phyloP scores from a whole-genome alignment of 1,140 invertebrate species.

The Periplaneta americana region DNA sequence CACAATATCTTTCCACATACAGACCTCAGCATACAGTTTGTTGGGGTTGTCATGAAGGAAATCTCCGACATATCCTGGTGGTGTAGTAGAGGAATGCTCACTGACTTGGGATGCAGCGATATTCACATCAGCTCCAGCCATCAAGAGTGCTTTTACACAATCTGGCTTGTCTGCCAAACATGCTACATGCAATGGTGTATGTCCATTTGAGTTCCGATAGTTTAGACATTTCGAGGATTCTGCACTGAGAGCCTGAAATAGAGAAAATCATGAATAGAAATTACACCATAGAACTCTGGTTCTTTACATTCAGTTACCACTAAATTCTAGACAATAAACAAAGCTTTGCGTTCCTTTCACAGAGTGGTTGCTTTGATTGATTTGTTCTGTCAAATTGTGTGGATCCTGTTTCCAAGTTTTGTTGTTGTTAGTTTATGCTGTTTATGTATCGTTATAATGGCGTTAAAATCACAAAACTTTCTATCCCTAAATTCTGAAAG shows the following conservation, averaged over 20 bases:
- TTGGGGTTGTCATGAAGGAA: constrained; percentile 60
- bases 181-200: constrained; percentile 81
- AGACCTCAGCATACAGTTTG: constrained; percentile 47
- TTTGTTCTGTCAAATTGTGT: no score
- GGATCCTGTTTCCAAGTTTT: no score
- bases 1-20: no score
- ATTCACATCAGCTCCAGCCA: constrained; percentile 82
- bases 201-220: constrained; percentile 68
- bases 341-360: no score
- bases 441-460: no score
- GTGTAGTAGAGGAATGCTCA: constrained; percentile 6
- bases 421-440: no score
- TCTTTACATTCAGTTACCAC: neutral
- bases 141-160: constrained; percentile 75
- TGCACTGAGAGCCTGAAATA: neutral
- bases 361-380: no score
- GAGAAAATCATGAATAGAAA: no score
- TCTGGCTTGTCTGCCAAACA: constrained; percentile 79
- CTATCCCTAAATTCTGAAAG: no score
- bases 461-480: no score
- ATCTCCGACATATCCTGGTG: constrained; percentile 57
- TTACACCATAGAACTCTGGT: no score
- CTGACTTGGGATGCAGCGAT: constrained; percentile 44
- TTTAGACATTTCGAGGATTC: constrained; percentile 46
- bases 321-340: no score